Evolutionary conservation across 2,888 invertebrate genomes (phyloP).

Genomic region (Nomada flava): DNA sequence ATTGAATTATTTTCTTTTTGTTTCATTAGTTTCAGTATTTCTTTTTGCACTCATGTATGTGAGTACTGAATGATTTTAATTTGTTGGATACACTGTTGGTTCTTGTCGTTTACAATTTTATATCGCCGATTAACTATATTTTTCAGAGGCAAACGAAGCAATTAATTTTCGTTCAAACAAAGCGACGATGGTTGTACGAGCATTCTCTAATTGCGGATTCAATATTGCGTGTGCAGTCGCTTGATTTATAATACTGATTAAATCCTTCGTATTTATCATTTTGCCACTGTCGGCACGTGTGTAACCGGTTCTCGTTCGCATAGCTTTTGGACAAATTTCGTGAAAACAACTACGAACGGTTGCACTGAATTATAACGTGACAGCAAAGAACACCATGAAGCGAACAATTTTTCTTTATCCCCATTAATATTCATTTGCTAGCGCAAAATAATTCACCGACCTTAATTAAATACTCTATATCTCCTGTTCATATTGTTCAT

Average conservation of each 20-base stretch:
- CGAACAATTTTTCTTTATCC: background rate
- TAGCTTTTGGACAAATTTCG: conserved; percentile 60
- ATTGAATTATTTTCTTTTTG: too few relatives aligned
- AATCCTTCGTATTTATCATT: conserved; percentile 58
- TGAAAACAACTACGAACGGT: conserved; percentile 43
- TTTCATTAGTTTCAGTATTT: too few relatives aligned
- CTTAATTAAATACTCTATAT: background rate
- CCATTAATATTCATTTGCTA: too few relatives aligned
- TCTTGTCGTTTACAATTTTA: background rate
- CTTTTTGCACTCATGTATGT: too few relatives aligned
- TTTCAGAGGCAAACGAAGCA: background rate
- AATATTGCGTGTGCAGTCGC: conserved; percentile 28
- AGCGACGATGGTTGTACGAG: conserved; percentile 24
- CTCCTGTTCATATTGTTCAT: too few relatives aligned
- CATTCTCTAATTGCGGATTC: conserved; percentile 29
- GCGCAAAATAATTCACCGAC: too few relatives aligned
- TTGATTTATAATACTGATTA: conserved; percentile 62
- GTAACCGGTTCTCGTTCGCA: conserved; percentile 54
- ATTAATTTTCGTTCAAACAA: conserved; percentile 16
- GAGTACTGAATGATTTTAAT: background rate
- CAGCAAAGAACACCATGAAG: conserved; percentile 4
- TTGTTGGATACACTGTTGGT: background rate
- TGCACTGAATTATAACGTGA: conserved; percentile 38
- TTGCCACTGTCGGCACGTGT: conserved; percentile 56
- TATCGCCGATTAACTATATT: background rate